These are phyloP conservation scores for Latrodectus elegans DNA, from an alignment of 2,888 invertebrate species.

Conservation along the genomic window DNA sequence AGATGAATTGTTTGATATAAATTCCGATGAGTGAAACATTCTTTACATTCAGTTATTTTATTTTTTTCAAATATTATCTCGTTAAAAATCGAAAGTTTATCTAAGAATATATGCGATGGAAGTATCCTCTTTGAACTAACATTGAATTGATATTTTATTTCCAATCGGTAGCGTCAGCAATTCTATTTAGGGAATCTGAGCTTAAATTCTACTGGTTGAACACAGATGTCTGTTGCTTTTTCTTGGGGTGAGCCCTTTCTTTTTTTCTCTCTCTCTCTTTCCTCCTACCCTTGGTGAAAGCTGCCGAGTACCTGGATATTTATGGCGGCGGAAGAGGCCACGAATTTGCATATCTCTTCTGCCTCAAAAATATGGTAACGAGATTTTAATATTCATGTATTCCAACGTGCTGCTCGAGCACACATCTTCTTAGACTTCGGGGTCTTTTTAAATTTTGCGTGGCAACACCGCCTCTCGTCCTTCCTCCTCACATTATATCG, in stretches of 20 bases:
- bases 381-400: slow-evolving; percentile 43
- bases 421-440: not conserved
- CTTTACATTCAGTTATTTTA: too few species aligned
- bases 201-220: too few species aligned
- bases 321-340: slow-evolving; percentile 9
- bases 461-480: not conserved
- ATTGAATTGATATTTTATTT: too few species aligned
- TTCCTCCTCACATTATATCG: not conserved
- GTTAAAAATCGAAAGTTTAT: too few species aligned
- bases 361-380: slow-evolving; percentile 21
- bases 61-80: too few species aligned
- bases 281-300: not conserved
- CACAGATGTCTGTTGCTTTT: too few species aligned
- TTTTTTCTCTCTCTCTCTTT: not conserved
- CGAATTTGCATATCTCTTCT: slow-evolving; percentile 27
- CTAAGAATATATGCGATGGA: too few species aligned
- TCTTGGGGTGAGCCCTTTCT: not conserved
- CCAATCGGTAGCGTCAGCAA: too few species aligned
- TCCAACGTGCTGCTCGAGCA: slow-evolving; percentile 12
- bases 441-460: not conserved
- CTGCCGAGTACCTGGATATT: not conserved
- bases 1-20: too few species aligned
- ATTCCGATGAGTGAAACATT: too few species aligned
- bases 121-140: too few species aligned
- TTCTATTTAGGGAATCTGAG: too few species aligned